Evolutionary conservation across 2,113 vertebrate genomes (phyloP).

Genomic region (Plectropomus leopardus): DNA sequence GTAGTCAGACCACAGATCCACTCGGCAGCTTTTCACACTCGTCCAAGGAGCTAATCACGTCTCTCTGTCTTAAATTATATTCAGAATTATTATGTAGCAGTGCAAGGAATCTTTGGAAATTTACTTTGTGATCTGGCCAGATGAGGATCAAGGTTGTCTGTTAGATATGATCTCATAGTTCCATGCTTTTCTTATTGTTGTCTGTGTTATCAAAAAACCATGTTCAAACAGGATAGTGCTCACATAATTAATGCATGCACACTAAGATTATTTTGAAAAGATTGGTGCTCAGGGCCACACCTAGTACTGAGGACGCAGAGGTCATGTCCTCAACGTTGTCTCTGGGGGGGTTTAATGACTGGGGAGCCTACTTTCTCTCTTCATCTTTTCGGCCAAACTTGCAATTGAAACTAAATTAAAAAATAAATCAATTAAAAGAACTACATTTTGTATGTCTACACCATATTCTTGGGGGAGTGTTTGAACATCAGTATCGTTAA

Average conservation of each 20-base stretch:
- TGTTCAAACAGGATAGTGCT: too few relatives aligned
- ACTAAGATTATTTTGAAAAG: too few relatives aligned
- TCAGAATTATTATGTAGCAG: not conserved
- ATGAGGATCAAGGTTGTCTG: not conserved
- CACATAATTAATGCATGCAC: not conserved
- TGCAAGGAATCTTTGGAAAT: not conserved
- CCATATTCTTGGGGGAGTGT: not conserved
- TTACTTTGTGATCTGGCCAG: not conserved
- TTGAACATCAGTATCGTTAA: constrained; percentile 2
- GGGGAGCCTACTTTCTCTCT: not conserved
- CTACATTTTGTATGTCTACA: not conserved
- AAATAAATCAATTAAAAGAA: not conserved
- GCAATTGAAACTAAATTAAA: not conserved
- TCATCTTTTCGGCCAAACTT: not conserved
- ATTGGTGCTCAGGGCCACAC: not conserved
- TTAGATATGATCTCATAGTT: not conserved
- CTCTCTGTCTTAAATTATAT: not conserved
- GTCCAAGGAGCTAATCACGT: not conserved
- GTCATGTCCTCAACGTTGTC: not conserved
- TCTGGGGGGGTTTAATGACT: not conserved
- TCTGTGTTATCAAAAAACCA: not conserved
- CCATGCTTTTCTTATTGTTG: not conserved
- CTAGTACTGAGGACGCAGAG: not conserved
- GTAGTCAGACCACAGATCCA: not conserved
- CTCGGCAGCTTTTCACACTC: not conserved